A percentile compares a stretch with the other conserved stretches of the same genome.
Evolutionary conservation across 2,888 invertebrate genomes (phyloP).

Genomic region (Drosophila phalerata): DNA sequence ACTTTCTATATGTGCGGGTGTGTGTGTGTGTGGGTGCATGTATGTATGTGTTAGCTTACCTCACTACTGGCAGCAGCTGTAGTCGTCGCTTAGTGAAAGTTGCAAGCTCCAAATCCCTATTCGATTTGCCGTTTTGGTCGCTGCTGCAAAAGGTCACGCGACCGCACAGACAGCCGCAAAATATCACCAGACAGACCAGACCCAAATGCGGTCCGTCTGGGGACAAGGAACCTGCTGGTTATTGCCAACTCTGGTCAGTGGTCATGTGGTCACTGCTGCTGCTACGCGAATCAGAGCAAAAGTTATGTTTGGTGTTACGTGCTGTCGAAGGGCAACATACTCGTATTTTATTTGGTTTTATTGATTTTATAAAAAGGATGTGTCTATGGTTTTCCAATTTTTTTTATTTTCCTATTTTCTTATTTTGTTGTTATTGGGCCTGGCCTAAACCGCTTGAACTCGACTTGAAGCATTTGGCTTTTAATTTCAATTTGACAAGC

Average conservation of each 20-base stretch:
- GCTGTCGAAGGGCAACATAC: slow-evolving; percentile 34
- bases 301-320: slow-evolving; percentile 49
- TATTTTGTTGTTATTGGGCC: slow-evolving; percentile 10
- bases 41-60: slow-evolving; percentile 4
- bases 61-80: slow-evolving; percentile 15
- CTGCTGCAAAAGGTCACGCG: slow-evolving; percentile 62
- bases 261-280: slow-evolving; percentile 15
- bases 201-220: slow-evolving; percentile 30
- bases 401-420: background rate
- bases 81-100: slow-evolving; percentile 51
- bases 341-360: slow-evolving; percentile 73
- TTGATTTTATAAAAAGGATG: slow-evolving; percentile 68
- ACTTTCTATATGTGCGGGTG: slow-evolving; percentile 3
- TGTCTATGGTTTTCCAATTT: slow-evolving; percentile 33
- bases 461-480: slow-evolving; percentile 68
- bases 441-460: slow-evolving; percentile 47
- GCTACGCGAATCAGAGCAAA: slow-evolving; percentile 48
- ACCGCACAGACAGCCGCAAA: slow-evolving; percentile 61
- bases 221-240: slow-evolving; percentile 15
- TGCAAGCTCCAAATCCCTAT: slow-evolving; percentile 44
- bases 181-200: slow-evolving; percentile 48
- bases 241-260: slow-evolving; percentile 27
- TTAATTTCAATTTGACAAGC: slow-evolving; percentile 81
- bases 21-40: slow-evolving; percentile 2
- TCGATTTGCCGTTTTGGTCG: slow-evolving; percentile 33